Conservation (phyloP, 2,797 vertebrate genomes). For the Esox masquinongy region DNA sequence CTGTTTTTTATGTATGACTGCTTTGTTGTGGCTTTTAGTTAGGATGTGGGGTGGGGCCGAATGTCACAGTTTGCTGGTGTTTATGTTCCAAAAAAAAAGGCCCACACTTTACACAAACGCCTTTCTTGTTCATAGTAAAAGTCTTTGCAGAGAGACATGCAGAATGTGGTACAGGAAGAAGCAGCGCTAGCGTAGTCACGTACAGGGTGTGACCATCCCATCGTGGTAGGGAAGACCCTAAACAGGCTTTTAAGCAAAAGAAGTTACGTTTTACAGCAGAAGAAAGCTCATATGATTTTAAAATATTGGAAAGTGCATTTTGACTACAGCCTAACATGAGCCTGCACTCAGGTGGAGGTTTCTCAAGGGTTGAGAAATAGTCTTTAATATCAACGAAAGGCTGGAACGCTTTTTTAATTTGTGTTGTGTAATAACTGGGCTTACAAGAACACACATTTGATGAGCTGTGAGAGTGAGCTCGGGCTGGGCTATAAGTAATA, state of each 20-base stretch:
- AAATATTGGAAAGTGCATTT: background rate
- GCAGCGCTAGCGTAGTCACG: background rate
- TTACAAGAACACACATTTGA: background rate
- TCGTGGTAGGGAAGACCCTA: too few relatives aligned
- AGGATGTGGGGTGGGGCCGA: background rate
- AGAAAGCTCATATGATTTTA: background rate
- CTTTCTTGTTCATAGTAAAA: background rate
- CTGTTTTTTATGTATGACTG: too few relatives aligned
- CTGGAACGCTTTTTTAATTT: background rate
- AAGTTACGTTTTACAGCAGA: too few relatives aligned
- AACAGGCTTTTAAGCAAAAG: too few relatives aligned
- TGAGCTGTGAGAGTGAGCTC: background rate
- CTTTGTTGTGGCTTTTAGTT: background rate
- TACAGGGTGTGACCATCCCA: background rate
- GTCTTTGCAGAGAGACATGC: background rate
- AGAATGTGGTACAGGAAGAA: background rate
- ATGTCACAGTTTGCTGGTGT: background rate
- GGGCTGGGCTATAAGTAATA: background rate
- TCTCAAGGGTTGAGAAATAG: background rate
- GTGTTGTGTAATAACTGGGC: background rate
- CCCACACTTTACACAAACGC: background rate
- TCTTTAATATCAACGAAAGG: too few relatives aligned
- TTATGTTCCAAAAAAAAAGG: background rate
- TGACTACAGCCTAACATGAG: background rate
- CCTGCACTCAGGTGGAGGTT: background rate